A percentile compares a stretch with the other conserved stretches of the same genome.
Conservation (phyloP, 2,113 vertebrate species). For the Gila orcuttii region DNA sequence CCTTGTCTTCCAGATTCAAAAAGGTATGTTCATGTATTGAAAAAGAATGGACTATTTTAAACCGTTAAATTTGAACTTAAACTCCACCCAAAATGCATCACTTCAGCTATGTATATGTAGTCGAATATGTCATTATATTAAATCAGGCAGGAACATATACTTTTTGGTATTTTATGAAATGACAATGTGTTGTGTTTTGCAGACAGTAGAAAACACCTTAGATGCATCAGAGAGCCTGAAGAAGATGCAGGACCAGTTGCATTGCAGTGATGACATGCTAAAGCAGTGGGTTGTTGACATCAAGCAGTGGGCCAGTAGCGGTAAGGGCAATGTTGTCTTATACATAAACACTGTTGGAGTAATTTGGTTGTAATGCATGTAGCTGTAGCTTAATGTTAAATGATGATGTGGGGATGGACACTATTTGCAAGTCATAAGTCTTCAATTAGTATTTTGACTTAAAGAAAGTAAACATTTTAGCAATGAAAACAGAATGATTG, state of each 20-base stretch:
- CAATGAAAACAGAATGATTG: neutral
- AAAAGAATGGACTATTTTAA: no score
- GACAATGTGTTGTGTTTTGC: neutral
- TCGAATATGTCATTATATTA: neutral
- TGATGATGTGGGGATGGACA: no score
- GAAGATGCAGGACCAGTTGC: neutral
- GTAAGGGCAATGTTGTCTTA: neutral
- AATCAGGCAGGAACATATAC: neutral
- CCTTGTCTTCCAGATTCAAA: no score
- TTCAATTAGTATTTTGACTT: neutral
- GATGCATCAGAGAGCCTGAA: neutral
- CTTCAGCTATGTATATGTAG: no score
- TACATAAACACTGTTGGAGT: neutral
- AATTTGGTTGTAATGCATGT: neutral
- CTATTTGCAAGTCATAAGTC: no score
- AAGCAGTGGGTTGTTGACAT: slow-evolving; percentile 7
- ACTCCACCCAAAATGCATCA: no score
- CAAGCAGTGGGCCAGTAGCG: neutral
- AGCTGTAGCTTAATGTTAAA: neutral
- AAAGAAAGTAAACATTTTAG: neutral
- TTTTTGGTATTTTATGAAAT: neutral
- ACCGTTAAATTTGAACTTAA: no score
- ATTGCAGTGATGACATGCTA: neutral
- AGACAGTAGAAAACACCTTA: neutral
- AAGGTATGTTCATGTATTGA: no score